Evolutionary conservation across 30 jellyfish, hydroid and myxozoan genomes (phyloP), one percentile per base, ranked within the genome.

Genomic region (Chrysaora quinquecirrha): DNA sequence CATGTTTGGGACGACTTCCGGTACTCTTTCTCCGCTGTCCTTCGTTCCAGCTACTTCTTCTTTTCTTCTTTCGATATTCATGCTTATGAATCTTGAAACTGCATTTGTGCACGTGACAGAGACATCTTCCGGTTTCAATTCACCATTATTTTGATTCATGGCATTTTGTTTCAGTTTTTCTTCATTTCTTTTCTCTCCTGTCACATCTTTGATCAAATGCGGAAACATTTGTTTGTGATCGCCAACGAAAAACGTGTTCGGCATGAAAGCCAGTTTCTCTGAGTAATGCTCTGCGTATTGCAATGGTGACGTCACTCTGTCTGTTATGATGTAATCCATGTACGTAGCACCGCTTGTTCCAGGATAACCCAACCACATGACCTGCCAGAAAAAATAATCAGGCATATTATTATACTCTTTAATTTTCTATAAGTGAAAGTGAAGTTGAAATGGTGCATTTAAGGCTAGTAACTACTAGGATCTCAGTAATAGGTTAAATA

Each of bases 301-400:
- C 65, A 85, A 18, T 0, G 99, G 99, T 22, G 99, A 95, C n/a
- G 98, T 90, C 2, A 89, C 77, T 7, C 90, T 89, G 72, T 95
- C 99, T 22, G 99, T 95, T 23, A 95, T 90, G 48, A 95, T 89
- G 79, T 89, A 95, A 68, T 95, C 99, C 99, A 95, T 95, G 84
- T 95, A 95, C 0, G 99, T 87, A 6, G 99, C 99, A 0, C 99
- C 99, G 76, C 98, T 89, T n/a, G 99, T 95, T 27, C 99, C 99
- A 31, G 99, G 99, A 54, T 95, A 95, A 16, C 99, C 99, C 34
- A 95, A 97, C 97, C 98, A 95, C 99, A 95, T 95, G 79, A 95
- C 74, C 99, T 95, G 66, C 22, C 30, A 24, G 14, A 54, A 85
- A 58, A 31, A 82, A 6, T 19, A 11, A 38, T n/a, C n/a, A n/a